Evolutionary conservation across 1,140 invertebrate species (phyloP).

Genomic region (Leptinotarsa defecta): DNA sequence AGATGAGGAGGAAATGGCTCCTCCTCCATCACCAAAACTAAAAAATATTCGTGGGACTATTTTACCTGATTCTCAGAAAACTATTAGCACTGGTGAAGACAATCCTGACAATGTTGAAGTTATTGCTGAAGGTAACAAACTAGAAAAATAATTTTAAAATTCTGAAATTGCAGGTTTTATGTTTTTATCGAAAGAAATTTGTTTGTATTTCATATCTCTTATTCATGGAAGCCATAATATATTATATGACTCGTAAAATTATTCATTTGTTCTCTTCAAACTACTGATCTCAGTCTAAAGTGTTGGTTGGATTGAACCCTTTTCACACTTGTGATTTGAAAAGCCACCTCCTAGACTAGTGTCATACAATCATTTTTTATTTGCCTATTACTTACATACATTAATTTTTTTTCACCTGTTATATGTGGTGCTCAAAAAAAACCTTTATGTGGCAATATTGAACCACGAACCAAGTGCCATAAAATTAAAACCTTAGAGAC

Average conservation of each 20-base stretch:
- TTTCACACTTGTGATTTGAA: background rate
- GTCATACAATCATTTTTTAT: background rate
- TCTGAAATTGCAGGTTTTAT: background rate
- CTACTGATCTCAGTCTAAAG: background rate
- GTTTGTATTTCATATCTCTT: background rate
- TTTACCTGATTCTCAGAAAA: background rate
- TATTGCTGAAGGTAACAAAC: background rate
- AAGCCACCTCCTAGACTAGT: background rate
- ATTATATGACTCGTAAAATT: background rate
- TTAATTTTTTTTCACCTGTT: background rate
- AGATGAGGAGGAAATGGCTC: constrained; percentile 6
- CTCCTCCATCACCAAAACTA: constrained; percentile 13
- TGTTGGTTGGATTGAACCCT: background rate
- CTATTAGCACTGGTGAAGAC: background rate
- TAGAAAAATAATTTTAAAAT: background rate
- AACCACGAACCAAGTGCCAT: background rate
- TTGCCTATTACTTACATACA: background rate
- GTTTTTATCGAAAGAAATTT: background rate
- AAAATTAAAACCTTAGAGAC: background rate
- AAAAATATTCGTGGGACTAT: background rate
- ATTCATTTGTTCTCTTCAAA: background rate
- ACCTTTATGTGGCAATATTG: background rate
- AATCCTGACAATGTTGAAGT: background rate
- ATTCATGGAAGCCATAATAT: background rate
- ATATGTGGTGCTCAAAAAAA: background rate